These are phyloP conservation scores for Augiades crinisus DNA, from an alignment of 2,888 invertebrate genomes.

Conservation along the genomic window DNA sequence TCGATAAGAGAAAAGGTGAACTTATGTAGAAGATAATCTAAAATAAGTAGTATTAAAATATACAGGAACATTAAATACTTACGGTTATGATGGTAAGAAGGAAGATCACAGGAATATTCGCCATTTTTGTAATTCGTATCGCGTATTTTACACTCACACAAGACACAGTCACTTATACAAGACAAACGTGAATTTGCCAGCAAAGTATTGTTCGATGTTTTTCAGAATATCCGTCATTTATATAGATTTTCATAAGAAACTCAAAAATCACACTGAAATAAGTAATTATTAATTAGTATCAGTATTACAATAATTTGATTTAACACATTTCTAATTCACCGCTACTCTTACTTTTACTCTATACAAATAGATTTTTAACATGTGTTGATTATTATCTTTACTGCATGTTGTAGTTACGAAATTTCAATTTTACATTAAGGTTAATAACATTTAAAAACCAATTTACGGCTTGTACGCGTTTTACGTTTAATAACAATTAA, in stretches of 20 bases:
- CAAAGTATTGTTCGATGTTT: conserved; percentile 51
- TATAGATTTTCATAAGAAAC: conserved; percentile 27
- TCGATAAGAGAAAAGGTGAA: too few species aligned
- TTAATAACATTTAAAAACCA: too few species aligned
- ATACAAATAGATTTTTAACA: too few species aligned
- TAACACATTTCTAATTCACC: conserved; percentile 20
- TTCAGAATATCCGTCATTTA: conserved; percentile 30
- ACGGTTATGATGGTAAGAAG: conserved; percentile 48
- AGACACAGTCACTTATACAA: conserved; percentile 55
- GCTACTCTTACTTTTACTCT: too few species aligned
- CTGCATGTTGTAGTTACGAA: too few species aligned
- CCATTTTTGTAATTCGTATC: conserved; percentile 49
- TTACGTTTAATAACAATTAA: too few species aligned
- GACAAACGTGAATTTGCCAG: conserved; percentile 61
- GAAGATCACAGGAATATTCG: conserved; percentile 39
- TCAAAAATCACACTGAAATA: background rate
- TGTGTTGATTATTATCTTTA: too few species aligned
- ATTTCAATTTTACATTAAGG: too few species aligned
- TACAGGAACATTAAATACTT: too few species aligned
- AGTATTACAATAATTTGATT: background rate
- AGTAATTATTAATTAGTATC: background rate
- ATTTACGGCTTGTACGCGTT: too few species aligned
- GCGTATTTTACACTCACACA: conserved; percentile 35
- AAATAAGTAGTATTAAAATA: too few species aligned
- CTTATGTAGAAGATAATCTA: too few species aligned